phyloP scores from a whole-genome alignment of 2,797 vertebrate genomes.

The Poecilia wingei region DNA sequence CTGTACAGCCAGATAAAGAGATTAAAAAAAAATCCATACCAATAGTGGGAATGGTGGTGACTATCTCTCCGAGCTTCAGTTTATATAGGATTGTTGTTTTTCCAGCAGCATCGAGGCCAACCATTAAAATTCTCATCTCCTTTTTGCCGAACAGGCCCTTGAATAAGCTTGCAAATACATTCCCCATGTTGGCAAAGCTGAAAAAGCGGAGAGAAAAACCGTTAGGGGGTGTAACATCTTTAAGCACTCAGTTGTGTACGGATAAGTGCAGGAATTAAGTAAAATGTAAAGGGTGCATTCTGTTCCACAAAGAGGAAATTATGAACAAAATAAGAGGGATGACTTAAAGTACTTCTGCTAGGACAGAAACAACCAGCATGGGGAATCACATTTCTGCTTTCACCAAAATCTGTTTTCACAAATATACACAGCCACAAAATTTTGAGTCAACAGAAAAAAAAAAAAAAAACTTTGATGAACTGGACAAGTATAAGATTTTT shows the following conservation, averaged over 20 bases:
- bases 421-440: background rate
- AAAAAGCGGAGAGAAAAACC: background rate
- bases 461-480: background rate
- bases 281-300: background rate
- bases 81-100: slow-evolving; percentile 91
- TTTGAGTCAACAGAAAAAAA: background rate
- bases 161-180: slow-evolving; percentile 83
- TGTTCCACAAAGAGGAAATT: background rate
- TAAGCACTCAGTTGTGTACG: background rate
- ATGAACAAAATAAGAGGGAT: background rate
- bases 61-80: slow-evolving; percentile 88
- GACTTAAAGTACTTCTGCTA: background rate
- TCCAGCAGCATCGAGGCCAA: slow-evolving; percentile 89
- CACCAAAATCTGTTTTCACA: background rate
- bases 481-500: background rate
- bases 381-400: slow-evolving; percentile 1
- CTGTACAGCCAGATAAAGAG: background rate
- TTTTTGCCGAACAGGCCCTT: slow-evolving; percentile 89
- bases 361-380: background rate
- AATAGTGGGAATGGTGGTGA: slow-evolving; percentile 89
- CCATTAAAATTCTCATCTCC: slow-evolving; percentile 92
- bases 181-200: slow-evolving; percentile 85
- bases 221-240: background rate
- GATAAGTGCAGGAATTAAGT: background rate
- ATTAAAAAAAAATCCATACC: slow-evolving; percentile 69